Percentiles rank a stretch among this genome's conserved stretches.
Conservation (phyloP, 1,140 invertebrate species). For the Panagrolaimus sp. region DNA sequence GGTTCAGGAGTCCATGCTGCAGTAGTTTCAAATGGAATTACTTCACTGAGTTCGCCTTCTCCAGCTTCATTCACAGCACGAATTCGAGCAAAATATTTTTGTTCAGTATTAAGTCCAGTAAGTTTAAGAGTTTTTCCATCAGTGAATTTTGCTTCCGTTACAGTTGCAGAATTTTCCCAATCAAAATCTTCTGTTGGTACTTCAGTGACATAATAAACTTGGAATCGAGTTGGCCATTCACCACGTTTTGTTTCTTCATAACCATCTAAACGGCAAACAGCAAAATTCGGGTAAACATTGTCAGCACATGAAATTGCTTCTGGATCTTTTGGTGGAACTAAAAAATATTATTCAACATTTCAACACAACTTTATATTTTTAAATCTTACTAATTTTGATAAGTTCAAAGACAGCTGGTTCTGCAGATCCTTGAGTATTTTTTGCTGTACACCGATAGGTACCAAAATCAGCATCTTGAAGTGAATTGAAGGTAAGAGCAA, state of each 20-base stretch:
- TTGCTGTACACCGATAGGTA: not conserved
- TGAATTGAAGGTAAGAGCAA: not conserved
- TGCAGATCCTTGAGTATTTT: constrained; percentile 3
- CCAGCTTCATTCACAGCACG: constrained; percentile 1
- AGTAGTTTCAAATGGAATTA: not conserved
- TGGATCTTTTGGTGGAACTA: constrained; percentile 3
- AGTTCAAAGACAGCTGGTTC: not conserved
- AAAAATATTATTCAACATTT: no score
- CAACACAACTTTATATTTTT: no score
- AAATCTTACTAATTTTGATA: not conserved
- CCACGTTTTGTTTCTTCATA: not conserved
- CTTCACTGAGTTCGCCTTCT: not conserved
- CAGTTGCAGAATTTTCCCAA: not conserved
- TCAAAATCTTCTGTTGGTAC: not conserved
- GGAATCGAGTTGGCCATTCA: not conserved
- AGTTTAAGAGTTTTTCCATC: not conserved
- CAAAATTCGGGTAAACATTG: not conserved
- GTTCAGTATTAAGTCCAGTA: not conserved
- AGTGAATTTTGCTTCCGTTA: not conserved
- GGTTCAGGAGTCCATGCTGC: constrained; percentile 3
- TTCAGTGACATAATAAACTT: constrained; percentile 8
- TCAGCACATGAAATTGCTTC: constrained; percentile 10
- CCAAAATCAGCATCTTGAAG: constrained; percentile 8
- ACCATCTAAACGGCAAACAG: not conserved
- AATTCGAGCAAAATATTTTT: constrained; percentile 1